Evolutionary conservation across 2,888 invertebrate genomes (phyloP).

Genomic region (Caradrina clavipalpis): DNA sequence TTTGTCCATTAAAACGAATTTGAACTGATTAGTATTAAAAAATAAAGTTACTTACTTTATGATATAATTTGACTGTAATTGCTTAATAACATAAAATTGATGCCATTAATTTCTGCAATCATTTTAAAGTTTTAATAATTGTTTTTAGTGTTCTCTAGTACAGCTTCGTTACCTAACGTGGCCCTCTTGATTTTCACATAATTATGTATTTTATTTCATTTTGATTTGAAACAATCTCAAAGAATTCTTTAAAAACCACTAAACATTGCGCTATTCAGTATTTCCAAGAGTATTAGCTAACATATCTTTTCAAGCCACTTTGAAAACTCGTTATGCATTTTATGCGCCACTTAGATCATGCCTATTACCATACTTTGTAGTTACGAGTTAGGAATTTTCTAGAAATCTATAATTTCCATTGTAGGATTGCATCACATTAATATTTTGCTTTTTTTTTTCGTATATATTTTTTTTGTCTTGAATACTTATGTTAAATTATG

Average conservation of each 20-base stretch:
- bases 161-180: not conserved
- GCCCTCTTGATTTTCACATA: conserved; percentile 20
- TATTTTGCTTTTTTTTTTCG: too few relatives aligned
- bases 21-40: conserved; percentile 3
- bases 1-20: conserved; percentile 9
- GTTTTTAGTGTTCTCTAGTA: not conserved
- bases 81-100: conserved; percentile 8
- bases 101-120: not conserved
- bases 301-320: conserved; percentile 5
- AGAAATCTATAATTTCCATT: not conserved
- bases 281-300: not conserved
- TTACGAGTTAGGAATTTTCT: not conserved
- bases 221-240: not conserved
- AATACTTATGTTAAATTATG: conserved; percentile 22
- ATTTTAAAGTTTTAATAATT: conserved; percentile 9
- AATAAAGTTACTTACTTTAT: conserved; percentile 12
- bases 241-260: not conserved
- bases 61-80: conserved; percentile 15
- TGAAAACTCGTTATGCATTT: conserved; percentile 17
- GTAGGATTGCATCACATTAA: not conserved
- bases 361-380: not conserved
- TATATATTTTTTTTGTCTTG: not conserved
- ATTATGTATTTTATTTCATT: not conserved
- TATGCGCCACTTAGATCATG: conserved; percentile 1
- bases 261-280: too few relatives aligned